Evolutionary conservation across 2,797 vertebrate genomes (phyloP), one percentile per base, ranked within the genome.

Genomic region (Tapirus indicus): DNA sequence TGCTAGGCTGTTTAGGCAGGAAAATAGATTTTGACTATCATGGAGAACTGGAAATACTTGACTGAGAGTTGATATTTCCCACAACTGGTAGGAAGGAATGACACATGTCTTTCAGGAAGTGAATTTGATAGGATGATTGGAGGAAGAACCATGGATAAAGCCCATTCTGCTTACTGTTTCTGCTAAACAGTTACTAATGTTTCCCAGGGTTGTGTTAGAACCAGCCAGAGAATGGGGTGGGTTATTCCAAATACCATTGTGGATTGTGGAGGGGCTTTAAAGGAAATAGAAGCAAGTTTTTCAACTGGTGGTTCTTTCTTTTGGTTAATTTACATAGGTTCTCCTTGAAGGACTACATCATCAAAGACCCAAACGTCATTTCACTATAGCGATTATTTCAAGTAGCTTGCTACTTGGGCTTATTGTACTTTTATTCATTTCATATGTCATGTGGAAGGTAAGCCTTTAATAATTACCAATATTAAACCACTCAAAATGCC

Each of bases 381-480:
- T 99, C 74, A 98, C 98, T 49, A 91, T 99, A n/a, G 98, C 99
- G 79, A 99, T 99, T 97, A 99, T 99, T 64, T 96, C 98, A 35
- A 95, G 98, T 79, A 99, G 99, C 94, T 99, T 99, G 97, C 41
- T 99, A 41, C 2, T 99, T 94, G 99, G 99, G 58, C 89, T 99
- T 86, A 38, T 97, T 68, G 99, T 99, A 97, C 98, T 99, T 97
- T 96, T 98, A 56, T n/a, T 99, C 47, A 99, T 99, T 97, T 99
- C 99, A 49, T 98, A 99, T 97, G 95, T 99, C 93, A 98, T 99
- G 93, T 99, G 99, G 99, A 99, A 99, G 99, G 99, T 99, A 98
- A 96, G 98, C 94, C 91, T 88, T 93, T 95, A 58, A 71, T 87
- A 83, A 74, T 78, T 75, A 60, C 5, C 12, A 91, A n/a, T 1